phyloP scores from a whole-genome alignment of 2,888 invertebrate species.

The Andricus quercusramuli region DNA sequence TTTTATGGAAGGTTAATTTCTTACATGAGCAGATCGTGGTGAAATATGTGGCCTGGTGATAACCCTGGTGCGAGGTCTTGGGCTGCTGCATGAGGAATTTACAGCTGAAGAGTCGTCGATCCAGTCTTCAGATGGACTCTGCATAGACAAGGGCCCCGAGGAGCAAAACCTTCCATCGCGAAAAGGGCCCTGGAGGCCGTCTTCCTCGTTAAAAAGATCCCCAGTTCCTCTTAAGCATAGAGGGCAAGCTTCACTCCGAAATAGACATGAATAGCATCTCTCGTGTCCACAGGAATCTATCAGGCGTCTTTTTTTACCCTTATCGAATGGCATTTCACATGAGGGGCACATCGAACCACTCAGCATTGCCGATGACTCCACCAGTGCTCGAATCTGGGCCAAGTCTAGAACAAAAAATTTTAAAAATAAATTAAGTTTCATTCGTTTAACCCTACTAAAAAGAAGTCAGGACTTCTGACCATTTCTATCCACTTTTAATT shows the following conservation, averaged over 20 bases:
- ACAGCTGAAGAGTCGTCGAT: conserved; percentile 73
- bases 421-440: background rate
- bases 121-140: conserved; percentile 65
- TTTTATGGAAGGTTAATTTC: conserved; percentile 51
- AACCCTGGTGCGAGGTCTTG: conserved; percentile 69
- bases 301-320: conserved; percentile 96
- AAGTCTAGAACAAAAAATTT: conserved; percentile 83
- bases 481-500: too few species aligned
- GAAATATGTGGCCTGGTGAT: conserved; percentile 58
- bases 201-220: conserved; percentile 75
- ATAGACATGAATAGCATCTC: conserved; percentile 96
- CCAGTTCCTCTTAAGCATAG: conserved; percentile 82
- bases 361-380: conserved; percentile 86
- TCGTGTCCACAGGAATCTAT: conserved; percentile 98
- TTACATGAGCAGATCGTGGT: conserved; percentile 78
- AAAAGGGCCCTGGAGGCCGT: conserved; percentile 78
- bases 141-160: conserved; percentile 66
- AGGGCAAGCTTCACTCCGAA: conserved; percentile 94
- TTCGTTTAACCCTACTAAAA: too few species aligned
- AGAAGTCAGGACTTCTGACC: too few species aligned
- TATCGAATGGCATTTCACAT: conserved; percentile 96
- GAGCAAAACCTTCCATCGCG: conserved; percentile 67
- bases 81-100: conserved; percentile 75
- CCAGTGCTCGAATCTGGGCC: conserved; percentile 89
- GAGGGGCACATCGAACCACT: conserved; percentile 85